These are phyloP conservation scores for Drosophila melanogaster DNA, from an alignment of 1,140 invertebrate genomes.

Conservation along the genomic window DNA sequence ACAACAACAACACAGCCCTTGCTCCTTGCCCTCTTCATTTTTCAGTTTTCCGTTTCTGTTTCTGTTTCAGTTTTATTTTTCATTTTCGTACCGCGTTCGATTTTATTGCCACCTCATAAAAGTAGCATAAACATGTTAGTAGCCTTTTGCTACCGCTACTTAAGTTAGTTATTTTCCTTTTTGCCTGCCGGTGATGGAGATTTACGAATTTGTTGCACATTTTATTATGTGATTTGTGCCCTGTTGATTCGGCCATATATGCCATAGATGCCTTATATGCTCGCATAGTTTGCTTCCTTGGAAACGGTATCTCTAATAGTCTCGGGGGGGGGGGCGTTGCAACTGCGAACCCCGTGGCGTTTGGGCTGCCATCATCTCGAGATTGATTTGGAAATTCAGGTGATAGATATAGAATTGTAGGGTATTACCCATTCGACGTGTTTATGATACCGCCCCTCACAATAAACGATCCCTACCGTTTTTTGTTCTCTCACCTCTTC, in stretches of 20 bases:
- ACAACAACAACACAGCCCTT: neutral
- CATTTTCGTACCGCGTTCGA: slow-evolving; percentile 79
- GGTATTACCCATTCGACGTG: slow-evolving; percentile 19
- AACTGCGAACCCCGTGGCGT: neutral
- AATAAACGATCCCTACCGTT: neutral
- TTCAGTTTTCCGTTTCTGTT: slow-evolving; percentile 26
- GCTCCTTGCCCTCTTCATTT: slow-evolving; percentile 11
- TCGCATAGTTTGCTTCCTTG: neutral
- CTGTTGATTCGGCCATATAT: neutral
- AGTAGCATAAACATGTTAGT: slow-evolving; percentile 83
- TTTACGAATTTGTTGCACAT: slow-evolving; percentile 69
- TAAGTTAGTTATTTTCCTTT: slow-evolving; percentile 64
- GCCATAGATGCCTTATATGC: too few species aligned
- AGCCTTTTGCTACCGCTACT: slow-evolving; percentile 82
- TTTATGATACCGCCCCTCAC: neutral
- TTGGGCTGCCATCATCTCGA: neutral
- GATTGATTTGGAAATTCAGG: neutral
- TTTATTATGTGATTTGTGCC: slow-evolving; percentile 48
- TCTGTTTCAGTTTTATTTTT: slow-evolving; percentile 60
- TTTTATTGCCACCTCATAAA: slow-evolving; percentile 82
- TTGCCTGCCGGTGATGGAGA: slow-evolving; percentile 2
- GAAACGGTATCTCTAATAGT: slow-evolving; percentile 8
- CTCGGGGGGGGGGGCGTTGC: neutral
- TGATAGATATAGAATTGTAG: neutral
- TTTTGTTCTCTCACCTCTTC: slow-evolving; percentile 12